A percentile compares a stretch with the other conserved stretches of the same genome.
phyloP scores from a whole-genome alignment of 2,888 invertebrate species.

The Tipula lateralis region DNA sequence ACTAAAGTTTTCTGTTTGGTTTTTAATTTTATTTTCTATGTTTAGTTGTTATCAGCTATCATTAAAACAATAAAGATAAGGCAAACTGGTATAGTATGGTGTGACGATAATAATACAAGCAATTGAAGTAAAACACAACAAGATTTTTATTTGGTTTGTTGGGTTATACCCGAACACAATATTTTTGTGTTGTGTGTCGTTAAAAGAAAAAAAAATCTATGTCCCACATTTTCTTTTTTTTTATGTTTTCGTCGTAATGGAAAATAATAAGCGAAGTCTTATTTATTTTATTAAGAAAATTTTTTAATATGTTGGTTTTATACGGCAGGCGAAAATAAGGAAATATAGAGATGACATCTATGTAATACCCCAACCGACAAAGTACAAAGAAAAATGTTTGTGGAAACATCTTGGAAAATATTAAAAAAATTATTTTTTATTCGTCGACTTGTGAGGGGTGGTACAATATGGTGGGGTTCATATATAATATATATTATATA shows the following conservation, averaged over 20 bases:
- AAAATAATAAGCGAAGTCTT: neutral
- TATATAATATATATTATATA: too few relatives aligned
- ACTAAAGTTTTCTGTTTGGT: neutral
- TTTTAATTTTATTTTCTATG: neutral
- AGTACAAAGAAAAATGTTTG: neutral
- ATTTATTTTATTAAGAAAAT: neutral
- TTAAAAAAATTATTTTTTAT: neutral
- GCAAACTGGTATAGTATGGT: neutral
- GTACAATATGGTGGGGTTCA: neutral
- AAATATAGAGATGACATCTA: neutral
- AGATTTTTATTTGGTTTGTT: neutral
- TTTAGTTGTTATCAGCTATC: neutral
- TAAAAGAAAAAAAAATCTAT: neutral
- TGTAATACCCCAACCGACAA: neutral
- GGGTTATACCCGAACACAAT: neutral
- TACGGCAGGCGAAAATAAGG: neutral
- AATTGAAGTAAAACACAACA: neutral
- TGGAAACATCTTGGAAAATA: neutral
- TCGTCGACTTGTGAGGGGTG: neutral
- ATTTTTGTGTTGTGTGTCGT: constrained; percentile 12
- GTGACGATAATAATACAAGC: neutral
- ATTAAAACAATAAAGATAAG: neutral
- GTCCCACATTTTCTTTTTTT: neutral
- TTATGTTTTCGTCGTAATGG: neutral
- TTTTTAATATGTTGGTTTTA: constrained; percentile 14